A percentile compares a stretch with the other conserved stretches of the same genome.
phyloP scores from a whole-genome alignment of 1,140 invertebrate genomes.

The Musca vetustissima region DNA sequence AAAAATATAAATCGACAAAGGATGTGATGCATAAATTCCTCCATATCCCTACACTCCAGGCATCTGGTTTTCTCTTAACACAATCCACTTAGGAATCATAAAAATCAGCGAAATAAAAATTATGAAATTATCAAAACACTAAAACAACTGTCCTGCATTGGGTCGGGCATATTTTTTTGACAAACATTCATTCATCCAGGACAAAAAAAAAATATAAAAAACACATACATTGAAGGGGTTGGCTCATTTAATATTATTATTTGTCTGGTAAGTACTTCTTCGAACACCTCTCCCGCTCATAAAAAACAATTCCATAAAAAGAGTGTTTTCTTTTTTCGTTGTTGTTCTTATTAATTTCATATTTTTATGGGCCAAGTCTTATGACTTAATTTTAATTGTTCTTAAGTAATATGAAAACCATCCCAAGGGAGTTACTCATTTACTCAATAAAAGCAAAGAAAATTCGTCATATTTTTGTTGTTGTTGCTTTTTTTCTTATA shows the following conservation, averaged over 20 bases:
- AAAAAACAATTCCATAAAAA: conserved; percentile 14
- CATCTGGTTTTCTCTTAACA: background rate
- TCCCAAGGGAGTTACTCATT: background rate
- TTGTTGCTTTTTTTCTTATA: background rate
- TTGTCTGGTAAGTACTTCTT: conserved; percentile 1
- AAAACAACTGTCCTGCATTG: background rate
- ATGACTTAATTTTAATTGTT: background rate
- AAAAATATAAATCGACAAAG: background rate
- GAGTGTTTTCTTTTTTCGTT: background rate
- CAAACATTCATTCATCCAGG: too few species aligned
- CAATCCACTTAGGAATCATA: too few species aligned
- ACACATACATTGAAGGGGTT: conserved; percentile 9
- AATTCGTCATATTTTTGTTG: too few species aligned
- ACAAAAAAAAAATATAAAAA: too few species aligned
- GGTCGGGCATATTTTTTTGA: background rate
- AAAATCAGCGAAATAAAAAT: background rate
- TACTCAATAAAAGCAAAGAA: background rate
- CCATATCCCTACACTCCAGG: too few species aligned
- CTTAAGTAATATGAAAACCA: background rate
- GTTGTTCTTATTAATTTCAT: background rate
- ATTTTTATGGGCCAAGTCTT: background rate
- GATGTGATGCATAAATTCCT: too few species aligned
- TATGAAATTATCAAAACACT: conserved; percentile 13
- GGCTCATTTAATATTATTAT: conserved; percentile 4
- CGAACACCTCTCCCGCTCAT: background rate